A percentile compares a stretch with the other conserved stretches of the same genome.
These are phyloP conservation scores for Hoplostethus atlanticus DNA, from an alignment of 2,797 vertebrate genomes.

Conservation along the genomic window DNA sequence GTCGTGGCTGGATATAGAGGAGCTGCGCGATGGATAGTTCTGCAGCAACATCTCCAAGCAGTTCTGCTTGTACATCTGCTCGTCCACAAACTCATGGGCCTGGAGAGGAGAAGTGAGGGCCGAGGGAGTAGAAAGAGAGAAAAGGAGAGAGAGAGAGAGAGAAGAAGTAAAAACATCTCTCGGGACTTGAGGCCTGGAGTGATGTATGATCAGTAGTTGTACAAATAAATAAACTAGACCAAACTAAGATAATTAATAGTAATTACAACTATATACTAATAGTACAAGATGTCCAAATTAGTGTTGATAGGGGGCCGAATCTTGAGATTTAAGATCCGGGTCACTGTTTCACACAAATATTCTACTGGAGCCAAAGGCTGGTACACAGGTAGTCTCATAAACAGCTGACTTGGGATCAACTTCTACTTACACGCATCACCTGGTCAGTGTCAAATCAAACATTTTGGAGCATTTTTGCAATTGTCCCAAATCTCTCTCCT, in stretches of 20 bases:
- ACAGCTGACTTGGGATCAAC: not conserved
- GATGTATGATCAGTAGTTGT: not conserved
- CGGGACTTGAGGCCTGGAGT: conserved; percentile 1
- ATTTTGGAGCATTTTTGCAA: conserved; percentile 6
- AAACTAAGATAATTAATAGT: conserved; percentile 7
- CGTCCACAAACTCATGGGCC: conserved; percentile 98
- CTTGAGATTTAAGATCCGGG: not conserved
- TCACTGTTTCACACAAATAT: not conserved
- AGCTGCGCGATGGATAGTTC: conserved; percentile 90
- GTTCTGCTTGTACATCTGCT: conserved; percentile 95
- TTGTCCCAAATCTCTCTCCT: not conserved
- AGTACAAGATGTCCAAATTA: not conserved
- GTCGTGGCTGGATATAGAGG: conserved; percentile 87
- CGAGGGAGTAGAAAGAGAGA: not conserved
- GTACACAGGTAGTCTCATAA: no score
- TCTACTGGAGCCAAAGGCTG: not conserved
- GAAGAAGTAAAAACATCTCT: not conserved
- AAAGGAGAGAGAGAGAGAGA: not conserved
- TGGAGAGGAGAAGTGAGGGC: conserved; percentile 63
- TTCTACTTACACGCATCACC: not conserved
- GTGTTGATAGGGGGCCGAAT: not conserved
- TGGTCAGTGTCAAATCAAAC: conserved; percentile 20
- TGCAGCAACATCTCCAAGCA: conserved; percentile 90
- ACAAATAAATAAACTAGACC: conserved; percentile 1
- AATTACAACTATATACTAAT: not conserved